Conservation (phyloP, 1,140 invertebrate species). For the Euura saliciscinereae region DNA sequence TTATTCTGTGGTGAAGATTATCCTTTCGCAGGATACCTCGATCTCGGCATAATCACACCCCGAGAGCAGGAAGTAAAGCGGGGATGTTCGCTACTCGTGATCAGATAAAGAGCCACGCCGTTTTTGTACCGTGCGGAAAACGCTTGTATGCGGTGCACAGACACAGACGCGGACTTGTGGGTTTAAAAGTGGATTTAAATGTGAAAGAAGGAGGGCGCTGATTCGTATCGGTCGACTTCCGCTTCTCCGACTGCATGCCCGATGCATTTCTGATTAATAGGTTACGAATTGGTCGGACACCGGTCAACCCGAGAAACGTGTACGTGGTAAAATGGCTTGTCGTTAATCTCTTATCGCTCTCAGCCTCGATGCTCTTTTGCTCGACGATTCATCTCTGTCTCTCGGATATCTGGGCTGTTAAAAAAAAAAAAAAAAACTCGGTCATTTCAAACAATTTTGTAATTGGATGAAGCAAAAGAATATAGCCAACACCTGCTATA, state of each 20-base stretch:
- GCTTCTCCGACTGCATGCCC: slow-evolving; percentile 1
- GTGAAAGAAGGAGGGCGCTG: slow-evolving; percentile 3
- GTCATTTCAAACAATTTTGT: no score
- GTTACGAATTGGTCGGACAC: slow-evolving; percentile 4
- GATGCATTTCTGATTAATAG: slow-evolving; percentile 3
- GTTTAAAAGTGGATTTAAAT: slow-evolving; percentile 4
- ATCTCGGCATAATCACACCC: slow-evolving; percentile 50
- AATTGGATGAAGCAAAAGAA: no score
- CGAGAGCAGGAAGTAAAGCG: slow-evolving; percentile 43
- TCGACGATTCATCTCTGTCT: not conserved
- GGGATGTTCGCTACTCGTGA: slow-evolving; percentile 54
- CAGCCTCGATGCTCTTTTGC: not conserved
- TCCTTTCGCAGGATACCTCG: slow-evolving; percentile 45
- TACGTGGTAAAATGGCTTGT: not conserved
- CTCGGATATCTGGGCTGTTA: no score
- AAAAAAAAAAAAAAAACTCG: no score
- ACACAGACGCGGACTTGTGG: not conserved
- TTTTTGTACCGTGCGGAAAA: no score
- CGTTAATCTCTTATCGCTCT: not conserved
- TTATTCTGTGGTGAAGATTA: slow-evolving; percentile 35
- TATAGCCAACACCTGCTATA: no score
- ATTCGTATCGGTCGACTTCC: not conserved
- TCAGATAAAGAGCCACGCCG: slow-evolving; percentile 43
- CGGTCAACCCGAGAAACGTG: not conserved
- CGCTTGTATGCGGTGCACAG: no score